These are phyloP conservation scores for Sialia sialis DNA, from an alignment of 2,113 vertebrate species.

Conservation along the genomic window DNA sequence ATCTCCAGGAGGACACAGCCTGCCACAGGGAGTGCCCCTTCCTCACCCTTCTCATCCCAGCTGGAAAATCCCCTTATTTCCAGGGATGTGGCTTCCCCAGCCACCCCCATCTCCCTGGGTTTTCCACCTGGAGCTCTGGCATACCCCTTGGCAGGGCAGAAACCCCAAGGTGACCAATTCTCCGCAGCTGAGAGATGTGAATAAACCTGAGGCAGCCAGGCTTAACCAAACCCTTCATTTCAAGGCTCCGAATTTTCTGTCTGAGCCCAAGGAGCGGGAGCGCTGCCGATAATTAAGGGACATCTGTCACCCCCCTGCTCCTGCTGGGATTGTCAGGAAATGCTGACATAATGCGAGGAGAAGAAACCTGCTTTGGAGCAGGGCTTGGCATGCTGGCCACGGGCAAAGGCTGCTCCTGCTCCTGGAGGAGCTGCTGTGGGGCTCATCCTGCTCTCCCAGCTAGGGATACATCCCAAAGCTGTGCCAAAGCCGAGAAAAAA, in stretches of 20 bases:
- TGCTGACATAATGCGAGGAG: conserved; percentile 24
- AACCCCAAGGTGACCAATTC: neutral
- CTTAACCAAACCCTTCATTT: neutral
- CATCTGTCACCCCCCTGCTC: conserved; percentile 41
- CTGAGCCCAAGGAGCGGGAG: neutral
- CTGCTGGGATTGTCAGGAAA: conserved; percentile 58
- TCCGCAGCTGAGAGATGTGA: neutral
- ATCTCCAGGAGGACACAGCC: neutral
- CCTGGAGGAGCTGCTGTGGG: neutral
- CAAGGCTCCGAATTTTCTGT: neutral
- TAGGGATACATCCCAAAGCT: neutral
- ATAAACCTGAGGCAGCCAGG: neutral
- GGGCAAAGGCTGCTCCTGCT: neutral
- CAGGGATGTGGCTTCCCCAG: neutral
- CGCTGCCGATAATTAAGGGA: neutral
- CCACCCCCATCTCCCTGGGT: rapidly evolving
- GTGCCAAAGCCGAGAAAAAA: neutral
- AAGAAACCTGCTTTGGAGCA: conserved; percentile 25
- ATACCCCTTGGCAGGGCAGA: neutral
- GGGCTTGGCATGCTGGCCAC: neutral
- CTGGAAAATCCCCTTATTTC: neutral
- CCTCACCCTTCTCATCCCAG: neutral
- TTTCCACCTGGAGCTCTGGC: neutral
- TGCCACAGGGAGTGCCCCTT: too few species aligned
- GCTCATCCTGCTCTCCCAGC: neutral